Percentiles rank a stretch among this genome's conserved stretches.
These are phyloP conservation scores for Philereme vetulata DNA, from an alignment of 2,888 invertebrate species.

Conservation along the genomic window DNA sequence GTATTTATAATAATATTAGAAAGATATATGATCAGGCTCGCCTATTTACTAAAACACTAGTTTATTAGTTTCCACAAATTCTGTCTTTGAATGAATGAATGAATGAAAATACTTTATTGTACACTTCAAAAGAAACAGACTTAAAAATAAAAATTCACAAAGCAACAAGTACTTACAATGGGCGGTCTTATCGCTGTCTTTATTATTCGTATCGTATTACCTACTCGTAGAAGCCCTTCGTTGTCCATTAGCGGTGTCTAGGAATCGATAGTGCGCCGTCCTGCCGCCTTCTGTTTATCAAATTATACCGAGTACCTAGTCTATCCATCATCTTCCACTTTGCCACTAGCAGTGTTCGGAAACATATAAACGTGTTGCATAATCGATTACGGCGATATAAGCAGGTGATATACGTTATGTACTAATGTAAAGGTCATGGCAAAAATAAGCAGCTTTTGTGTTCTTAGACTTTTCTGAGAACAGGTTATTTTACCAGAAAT, in stretches of 20 bases:
- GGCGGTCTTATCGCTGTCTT: too few relatives aligned
- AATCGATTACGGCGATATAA: slow-evolving; percentile 4
- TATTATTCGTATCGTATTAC: slow-evolving; percentile 43
- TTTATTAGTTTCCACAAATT: too few relatives aligned
- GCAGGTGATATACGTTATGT: neutral
- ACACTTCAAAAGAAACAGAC: too few relatives aligned
- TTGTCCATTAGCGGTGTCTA: slow-evolving; percentile 50
- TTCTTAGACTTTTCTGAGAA: neutral
- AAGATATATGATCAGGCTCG: too few relatives aligned
- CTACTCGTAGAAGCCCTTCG: slow-evolving; percentile 55
- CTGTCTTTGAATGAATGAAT: too few relatives aligned
- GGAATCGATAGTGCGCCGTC: slow-evolving; percentile 56
- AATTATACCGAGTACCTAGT: slow-evolving; percentile 45
- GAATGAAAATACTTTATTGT: too few relatives aligned
- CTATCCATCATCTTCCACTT: slow-evolving; percentile 36
- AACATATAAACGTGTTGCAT: slow-evolving; percentile 9
- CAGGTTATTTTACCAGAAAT: neutral
- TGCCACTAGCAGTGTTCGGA: slow-evolving; percentile 3
- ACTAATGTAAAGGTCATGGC: slow-evolving; percentile 7
- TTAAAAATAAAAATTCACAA: too few relatives aligned
- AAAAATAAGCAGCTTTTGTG: neutral
- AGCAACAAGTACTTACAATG: too few relatives aligned
- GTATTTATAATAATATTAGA: too few relatives aligned
- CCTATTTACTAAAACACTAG: too few relatives aligned
- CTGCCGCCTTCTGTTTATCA: slow-evolving; percentile 46